Base-by-base conservation (phyloP, 2,113 vertebrate species). In the Syrrhaptes paradoxus region DNA sequence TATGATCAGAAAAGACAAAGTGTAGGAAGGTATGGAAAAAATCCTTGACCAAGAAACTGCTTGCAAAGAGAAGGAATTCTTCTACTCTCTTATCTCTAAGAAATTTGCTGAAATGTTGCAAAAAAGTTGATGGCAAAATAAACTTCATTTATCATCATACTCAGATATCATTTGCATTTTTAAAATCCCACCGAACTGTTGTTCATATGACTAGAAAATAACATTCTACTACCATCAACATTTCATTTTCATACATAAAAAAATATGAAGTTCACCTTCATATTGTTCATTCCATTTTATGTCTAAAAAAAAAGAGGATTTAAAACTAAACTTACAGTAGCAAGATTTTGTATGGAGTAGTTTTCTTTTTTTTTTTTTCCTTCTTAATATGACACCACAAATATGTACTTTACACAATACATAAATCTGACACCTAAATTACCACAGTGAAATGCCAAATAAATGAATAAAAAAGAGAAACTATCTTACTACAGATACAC, bases 401-500 rank as follows among this genome's bases (percentile, higher is more conserved):
- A 68, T 51, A 77, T 0, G 3, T 11, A 46, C 43, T 63, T 72
- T 41, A 74, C 25, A 59, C 10, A 73, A n/a, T 11, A 54, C 80
- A 65, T 43, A 89, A 17, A 43, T 51, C 3, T 32, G 9, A 70
- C 20, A 52, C 32, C 51, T 72, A 34, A 62, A 59, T 51, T 72
- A 67, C 11, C 19, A 32, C 28, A 41, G 9, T 10, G 18, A 92
- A 94, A 48, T 54, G 16, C 66, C 6, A 84, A 70, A 70, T 19
- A 87, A 21, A 26, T 14, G 17, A 10, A 61, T 18, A 41, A 71
- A 62, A 85, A 54, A 55, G 12, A 43, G 48, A 74, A 66, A 13
- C 9, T 80, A 11, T 38, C 46, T n/a, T 36, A 43, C 11, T 70
- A 68, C 4, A 84, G n/a, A 57, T 7, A 41, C 0, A 0, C 6